Evolutionary conservation across 2,888 invertebrate genomes (phyloP), one percentile per base, ranked within the genome.

Genomic region (Polymixis lichenea): DNA sequence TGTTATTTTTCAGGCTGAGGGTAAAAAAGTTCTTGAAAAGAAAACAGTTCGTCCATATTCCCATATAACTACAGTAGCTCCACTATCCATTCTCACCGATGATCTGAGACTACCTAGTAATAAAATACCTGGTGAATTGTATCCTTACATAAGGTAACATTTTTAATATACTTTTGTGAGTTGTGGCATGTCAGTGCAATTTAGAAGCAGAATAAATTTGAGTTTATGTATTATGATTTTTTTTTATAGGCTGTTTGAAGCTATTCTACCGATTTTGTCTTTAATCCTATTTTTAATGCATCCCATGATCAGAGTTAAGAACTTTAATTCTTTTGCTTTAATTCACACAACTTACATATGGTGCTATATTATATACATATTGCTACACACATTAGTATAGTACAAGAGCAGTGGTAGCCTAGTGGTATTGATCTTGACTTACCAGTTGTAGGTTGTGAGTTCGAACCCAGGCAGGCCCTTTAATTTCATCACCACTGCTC

Each of bases 71-170:
- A 97, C 97, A 53, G 97, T 97, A 87, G 97, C 98, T 66, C 97
- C 97, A 72, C 95, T 99, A 74, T 97, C 97, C n/a, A 97, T 99
- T 90, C 97, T 99, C 90, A 98, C 98, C 5, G 98, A 99, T 91
- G 91, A 97, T 53, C 94, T 98, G 71, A 97, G 97, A 53, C 93
- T 98, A 32, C 98, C 98, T 49, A 92, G 96, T 8, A 94, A 96
- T 51, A 97, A 97, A 91, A 96, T 98, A 84, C 98, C 98, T 68
- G 96, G 97, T 17, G 98, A 98, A 94, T 92, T 98, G 78, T 96
- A 97, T 74, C 97, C 97, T 58, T 96, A 97, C 67, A 95, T 98
- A 71, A 97, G 96, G 97, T 97, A 90, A 83, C 17, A 25, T 9
- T 64, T n/a, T 32, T 22, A 32, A 28, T 43, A 15, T 38, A 51